Conservation (phyloP, 2,888 invertebrate species). For the Coelinius sp. region DNA sequence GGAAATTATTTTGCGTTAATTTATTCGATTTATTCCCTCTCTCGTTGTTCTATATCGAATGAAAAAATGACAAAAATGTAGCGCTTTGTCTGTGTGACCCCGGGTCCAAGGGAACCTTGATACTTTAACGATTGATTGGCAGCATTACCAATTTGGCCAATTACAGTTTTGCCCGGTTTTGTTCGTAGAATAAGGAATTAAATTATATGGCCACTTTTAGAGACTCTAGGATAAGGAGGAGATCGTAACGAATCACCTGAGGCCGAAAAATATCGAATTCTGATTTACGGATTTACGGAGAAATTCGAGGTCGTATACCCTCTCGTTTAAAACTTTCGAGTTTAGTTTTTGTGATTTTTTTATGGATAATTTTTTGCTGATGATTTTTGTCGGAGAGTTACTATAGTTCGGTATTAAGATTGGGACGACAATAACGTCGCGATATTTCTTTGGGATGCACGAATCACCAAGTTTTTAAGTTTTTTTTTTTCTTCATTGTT, state of each 20-base stretch:
- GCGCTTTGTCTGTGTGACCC: constrained; percentile 22
- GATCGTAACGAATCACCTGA: constrained; percentile 45
- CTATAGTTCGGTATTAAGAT: constrained; percentile 19
- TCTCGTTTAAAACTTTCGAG: constrained; percentile 21
- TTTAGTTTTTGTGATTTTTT: constrained; percentile 20
- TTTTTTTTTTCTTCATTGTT: background rate
- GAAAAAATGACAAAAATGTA: constrained; percentile 38
- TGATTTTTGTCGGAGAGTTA: constrained; percentile 7
- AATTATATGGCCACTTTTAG: constrained; percentile 59
- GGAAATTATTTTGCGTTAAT: constrained; percentile 60
- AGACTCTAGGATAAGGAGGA: constrained; percentile 28
- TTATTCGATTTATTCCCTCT: constrained; percentile 51
- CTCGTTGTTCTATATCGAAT: background rate
- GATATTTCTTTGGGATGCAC: constrained; percentile 15
- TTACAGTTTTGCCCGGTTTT: constrained; percentile 56
- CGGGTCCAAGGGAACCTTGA: constrained; percentile 54
- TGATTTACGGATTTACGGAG: constrained; percentile 51
- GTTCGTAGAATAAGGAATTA: constrained; percentile 66
- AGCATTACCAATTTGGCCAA: constrained; percentile 68
- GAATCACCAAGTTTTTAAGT: constrained; percentile 10
- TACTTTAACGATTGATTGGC: constrained; percentile 68
- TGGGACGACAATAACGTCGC: constrained; percentile 10
- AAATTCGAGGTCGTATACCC: constrained; percentile 38
- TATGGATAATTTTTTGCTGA: background rate
- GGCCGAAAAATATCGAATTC: constrained; percentile 48